Percentiles rank a stretch among this genome's conserved stretches.
Conservation (phyloP, 2,888 invertebrate species). For the Andrena praecox region DNA sequence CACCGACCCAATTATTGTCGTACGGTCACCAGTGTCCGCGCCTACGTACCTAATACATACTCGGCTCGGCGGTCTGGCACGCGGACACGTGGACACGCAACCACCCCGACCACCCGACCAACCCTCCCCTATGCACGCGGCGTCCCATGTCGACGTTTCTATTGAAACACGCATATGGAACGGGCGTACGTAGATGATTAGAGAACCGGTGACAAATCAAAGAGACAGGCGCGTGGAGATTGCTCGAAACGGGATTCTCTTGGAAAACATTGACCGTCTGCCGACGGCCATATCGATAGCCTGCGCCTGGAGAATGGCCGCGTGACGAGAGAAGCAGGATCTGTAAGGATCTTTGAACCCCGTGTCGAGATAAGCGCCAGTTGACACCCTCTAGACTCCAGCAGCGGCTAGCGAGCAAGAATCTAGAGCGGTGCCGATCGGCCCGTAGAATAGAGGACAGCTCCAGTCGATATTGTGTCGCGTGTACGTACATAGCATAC, state of each 20-base stretch:
- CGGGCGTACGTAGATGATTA: slow-evolving; percentile 11
- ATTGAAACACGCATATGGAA: slow-evolving; percentile 4
- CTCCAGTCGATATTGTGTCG: slow-evolving; percentile 59
- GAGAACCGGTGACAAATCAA: slow-evolving; percentile 11
- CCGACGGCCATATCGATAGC: not conserved
- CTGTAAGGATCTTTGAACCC: not conserved
- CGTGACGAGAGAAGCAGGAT: not conserved
- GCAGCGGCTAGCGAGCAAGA: not conserved
- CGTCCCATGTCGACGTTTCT: slow-evolving; percentile 38
- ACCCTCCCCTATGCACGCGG: not conserved
- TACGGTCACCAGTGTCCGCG: too few species aligned
- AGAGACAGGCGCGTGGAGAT: not conserved
- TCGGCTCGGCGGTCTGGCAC: not conserved
- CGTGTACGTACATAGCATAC: not conserved
- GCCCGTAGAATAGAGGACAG: slow-evolving; percentile 17
- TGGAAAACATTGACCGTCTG: not conserved
- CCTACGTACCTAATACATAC: too few species aligned
- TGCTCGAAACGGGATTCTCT: not conserved
- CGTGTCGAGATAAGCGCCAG: slow-evolving; percentile 46
- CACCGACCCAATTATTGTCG: not conserved
- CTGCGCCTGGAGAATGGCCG: not conserved
- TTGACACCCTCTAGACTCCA: slow-evolving; percentile 27
- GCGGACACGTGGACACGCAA: slow-evolving; percentile 5
- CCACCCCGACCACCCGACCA: too few species aligned
- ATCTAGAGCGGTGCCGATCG: slow-evolving; percentile 1